Evolutionary conservation across 2,797 vertebrate species (phyloP).

Genomic region (Danio aesculapii): DNA sequence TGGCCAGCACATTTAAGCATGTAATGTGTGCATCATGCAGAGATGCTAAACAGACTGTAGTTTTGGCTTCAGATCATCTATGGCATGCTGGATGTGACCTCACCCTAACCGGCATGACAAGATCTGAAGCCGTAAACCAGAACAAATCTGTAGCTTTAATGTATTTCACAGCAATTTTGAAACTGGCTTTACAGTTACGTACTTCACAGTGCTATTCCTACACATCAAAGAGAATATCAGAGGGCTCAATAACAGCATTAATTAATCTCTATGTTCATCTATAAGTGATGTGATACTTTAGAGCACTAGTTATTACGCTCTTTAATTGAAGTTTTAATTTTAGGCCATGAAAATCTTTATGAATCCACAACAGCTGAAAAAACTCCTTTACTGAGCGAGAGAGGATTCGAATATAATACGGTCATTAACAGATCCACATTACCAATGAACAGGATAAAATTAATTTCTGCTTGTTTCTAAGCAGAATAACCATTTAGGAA

Average conservation of each 20-base stretch:
- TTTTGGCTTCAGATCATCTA: slow-evolving; percentile 15
- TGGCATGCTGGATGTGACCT: not conserved
- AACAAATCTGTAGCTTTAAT: slow-evolving; percentile 2
- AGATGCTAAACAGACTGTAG: slow-evolving; percentile 25
- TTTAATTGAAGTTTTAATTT: slow-evolving; percentile 43
- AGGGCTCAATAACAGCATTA: not conserved
- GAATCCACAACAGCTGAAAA: slow-evolving; percentile 52
- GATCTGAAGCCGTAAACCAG: slow-evolving; percentile 26
- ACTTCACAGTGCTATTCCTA: slow-evolving; percentile 27
- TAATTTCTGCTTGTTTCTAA: slow-evolving; percentile 6
- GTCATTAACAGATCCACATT: slow-evolving; percentile 44
- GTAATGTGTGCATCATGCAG: slow-evolving; percentile 18
- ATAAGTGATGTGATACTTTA: not conserved
- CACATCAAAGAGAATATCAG: slow-evolving; percentile 20
- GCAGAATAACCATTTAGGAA: not conserved
- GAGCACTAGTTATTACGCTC: slow-evolving; percentile 38
- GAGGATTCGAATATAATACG: slow-evolving; percentile 13
- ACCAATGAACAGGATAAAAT: slow-evolving; percentile 2
- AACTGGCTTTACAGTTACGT: slow-evolving; percentile 6
- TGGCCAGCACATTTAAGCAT: slow-evolving; percentile 31
- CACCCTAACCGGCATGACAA: slow-evolving; percentile 20
- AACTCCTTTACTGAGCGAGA: slow-evolving; percentile 41
- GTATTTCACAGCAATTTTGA: slow-evolving; percentile 16
- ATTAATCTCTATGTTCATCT: not conserved
- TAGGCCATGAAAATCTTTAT: slow-evolving; percentile 3